Evolutionary conservation across 2,113 vertebrate genomes (phyloP), one percentile per base, ranked within the genome.

Genomic region (Tachysurus fulvidraco): DNA sequence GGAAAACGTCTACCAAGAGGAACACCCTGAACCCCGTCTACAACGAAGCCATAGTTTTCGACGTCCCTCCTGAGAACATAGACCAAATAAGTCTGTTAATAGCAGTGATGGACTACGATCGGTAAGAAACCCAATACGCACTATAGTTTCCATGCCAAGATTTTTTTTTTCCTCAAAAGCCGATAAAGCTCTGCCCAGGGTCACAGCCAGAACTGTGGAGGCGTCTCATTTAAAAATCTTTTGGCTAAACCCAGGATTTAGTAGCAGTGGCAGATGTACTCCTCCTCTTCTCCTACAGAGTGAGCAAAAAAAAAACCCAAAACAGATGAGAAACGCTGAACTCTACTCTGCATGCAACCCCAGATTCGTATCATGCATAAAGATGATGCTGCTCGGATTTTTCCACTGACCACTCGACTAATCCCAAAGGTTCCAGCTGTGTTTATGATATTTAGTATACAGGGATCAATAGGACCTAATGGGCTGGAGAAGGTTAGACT

Each of bases 1-100:
- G 98, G 87, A 99, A 99, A 96, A 99, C 98, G 0, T 99, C 98
- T 64, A 99, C 97, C 84, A 99, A 99, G 93, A 96, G 98, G 46
- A 99, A 99, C 93, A 99, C 98, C 1, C 94, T 99, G 87, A 99
- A 99, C 91, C 98, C 98, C 0, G 93, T 97, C 94, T 99, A 99
- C 95, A 99, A 99, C 59, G 98, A 99, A 96, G 98, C 98, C 96
- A 99, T 99, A 92, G 97, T 99, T 91, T 99, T 99, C 91, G 98
- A 99, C 1, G 96, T 99, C 89, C 98, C 97, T 90, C 98, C 98
- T 0, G 98, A 99, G 94, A 99, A 96, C 92, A 99, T 99, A 87
- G 97, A 99, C 93, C 98, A 99, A 95, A 98, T 99, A 93, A 98
- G 96, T 93, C 92, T 99, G 92, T 96, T 95, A 55, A 98, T 99